Percentiles rank a stretch among this genome's conserved stretches.
Conservation (phyloP, 2,888 invertebrate genomes). For the Acrobasis suavella region DNA sequence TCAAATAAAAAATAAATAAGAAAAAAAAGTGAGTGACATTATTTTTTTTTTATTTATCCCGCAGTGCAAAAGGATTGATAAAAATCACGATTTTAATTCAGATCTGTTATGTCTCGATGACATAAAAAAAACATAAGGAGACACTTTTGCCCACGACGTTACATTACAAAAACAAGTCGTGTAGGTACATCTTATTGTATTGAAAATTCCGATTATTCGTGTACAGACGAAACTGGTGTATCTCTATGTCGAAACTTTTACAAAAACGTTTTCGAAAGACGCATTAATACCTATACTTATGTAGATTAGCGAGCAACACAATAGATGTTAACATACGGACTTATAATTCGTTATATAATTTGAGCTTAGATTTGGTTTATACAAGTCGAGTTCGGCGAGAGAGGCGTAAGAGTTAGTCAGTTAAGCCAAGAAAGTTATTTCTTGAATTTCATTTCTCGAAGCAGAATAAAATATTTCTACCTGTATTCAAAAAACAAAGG, state of each 20-base stretch:
- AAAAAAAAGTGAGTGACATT: no score
- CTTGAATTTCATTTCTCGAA: no score
- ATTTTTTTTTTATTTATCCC: no score
- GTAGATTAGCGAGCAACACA: constrained; percentile 76
- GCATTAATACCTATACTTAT: constrained; percentile 82
- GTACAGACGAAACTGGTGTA: constrained; percentile 46
- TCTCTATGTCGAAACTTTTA: constrained; percentile 68
- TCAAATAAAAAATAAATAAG: no score
- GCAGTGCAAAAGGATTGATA: no score
- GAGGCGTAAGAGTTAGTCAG: not conserved
- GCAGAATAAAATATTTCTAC: no score
- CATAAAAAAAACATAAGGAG: constrained; percentile 11
- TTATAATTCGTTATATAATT: constrained; percentile 77
- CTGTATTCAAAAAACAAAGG: no score
- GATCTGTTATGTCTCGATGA: not conserved
- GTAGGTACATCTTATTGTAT: constrained; percentile 57
- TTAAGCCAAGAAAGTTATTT: no score
- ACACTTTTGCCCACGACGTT: constrained; percentile 44
- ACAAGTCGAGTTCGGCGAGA: constrained; percentile 1
- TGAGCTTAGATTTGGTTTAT: constrained; percentile 45
- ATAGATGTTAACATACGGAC: constrained; percentile 72
- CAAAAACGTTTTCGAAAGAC: constrained; percentile 76
- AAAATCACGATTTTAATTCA: no score
- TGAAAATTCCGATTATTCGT: constrained; percentile 60
- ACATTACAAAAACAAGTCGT: constrained; percentile 40